These are phyloP conservation scores for Glaucomys volans DNA, from an alignment of 2,113 vertebrate genomes.

Conservation along the genomic window DNA sequence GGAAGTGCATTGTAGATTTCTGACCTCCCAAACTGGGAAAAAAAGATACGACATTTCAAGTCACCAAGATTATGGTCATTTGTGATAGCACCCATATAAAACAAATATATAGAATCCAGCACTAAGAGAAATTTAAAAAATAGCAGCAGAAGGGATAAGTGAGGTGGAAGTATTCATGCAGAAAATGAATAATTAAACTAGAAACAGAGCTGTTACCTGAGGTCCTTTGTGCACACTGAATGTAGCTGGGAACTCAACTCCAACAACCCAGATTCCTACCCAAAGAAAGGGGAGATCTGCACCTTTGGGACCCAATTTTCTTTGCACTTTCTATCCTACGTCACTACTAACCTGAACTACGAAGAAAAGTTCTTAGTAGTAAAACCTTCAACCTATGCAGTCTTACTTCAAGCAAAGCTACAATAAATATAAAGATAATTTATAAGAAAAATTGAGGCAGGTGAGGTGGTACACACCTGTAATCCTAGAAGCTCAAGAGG, in stretches of 20 bases:
- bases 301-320: not conserved
- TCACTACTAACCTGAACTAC: not conserved
- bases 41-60: not conserved
- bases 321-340: not conserved
- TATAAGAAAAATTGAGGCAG: too few species aligned
- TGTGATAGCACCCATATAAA: not conserved
- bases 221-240: not conserved
- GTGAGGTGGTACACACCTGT: not conserved
- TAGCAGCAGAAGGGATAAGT: not conserved
- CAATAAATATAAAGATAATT: not conserved
- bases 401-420: not conserved
- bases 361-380: not conserved
- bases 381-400: not conserved
- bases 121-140: not conserved
- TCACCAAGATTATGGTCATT: not conserved
- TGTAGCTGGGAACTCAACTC: not conserved
- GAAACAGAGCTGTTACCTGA: not conserved
- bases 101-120: not conserved
- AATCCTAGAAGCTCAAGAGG: not conserved
- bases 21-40: not conserved
- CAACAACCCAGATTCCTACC: not conserved
- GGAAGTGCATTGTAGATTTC: not conserved
- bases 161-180: not conserved
- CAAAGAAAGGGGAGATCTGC: not conserved
- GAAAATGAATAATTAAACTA: not conserved